Conservation (phyloP, 2,113 vertebrate genomes). For the Ageneiosus marmoratus region DNA sequence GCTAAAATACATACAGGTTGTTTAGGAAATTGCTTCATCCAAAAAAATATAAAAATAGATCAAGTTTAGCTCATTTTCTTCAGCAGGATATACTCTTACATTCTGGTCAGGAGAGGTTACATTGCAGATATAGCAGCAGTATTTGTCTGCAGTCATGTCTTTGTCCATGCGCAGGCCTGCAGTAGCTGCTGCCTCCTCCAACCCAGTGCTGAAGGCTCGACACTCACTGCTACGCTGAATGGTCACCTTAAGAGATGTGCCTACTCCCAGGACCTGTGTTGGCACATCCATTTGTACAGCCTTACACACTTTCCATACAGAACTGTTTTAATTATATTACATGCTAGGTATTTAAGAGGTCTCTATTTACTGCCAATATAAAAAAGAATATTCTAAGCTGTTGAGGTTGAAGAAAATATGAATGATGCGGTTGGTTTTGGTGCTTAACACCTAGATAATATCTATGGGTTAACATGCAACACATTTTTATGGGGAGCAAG, state of each 20-base stretch:
- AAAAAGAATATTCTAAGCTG: background rate
- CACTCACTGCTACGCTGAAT: conserved; percentile 91
- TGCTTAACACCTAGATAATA: too few species aligned
- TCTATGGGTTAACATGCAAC: too few species aligned
- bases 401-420: background rate
- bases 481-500: too few species aligned
- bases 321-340: background rate
- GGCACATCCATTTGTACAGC: background rate
- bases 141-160: conserved; percentile 64
- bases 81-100: conserved; percentile 66
- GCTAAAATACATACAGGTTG: background rate
- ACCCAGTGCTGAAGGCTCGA: conserved; percentile 83
- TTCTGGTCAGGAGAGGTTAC: conserved; percentile 79
- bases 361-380: background rate
- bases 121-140: conserved; percentile 88
- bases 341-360: background rate
- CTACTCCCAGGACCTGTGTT: conserved; percentile 79
- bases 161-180: conserved; percentile 51
- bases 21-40: background rate
- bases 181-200: conserved; percentile 54
- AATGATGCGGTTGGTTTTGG: too few species aligned
- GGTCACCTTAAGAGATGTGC: conserved; percentile 89
- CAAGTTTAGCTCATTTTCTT: background rate
- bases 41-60: too few species aligned
- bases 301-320: background rate